A percentile compares a stretch with the other conserved stretches of the same genome.
Conservation (phyloP, 2,113 vertebrate species). For the Tylochromis polylepis region DNA sequence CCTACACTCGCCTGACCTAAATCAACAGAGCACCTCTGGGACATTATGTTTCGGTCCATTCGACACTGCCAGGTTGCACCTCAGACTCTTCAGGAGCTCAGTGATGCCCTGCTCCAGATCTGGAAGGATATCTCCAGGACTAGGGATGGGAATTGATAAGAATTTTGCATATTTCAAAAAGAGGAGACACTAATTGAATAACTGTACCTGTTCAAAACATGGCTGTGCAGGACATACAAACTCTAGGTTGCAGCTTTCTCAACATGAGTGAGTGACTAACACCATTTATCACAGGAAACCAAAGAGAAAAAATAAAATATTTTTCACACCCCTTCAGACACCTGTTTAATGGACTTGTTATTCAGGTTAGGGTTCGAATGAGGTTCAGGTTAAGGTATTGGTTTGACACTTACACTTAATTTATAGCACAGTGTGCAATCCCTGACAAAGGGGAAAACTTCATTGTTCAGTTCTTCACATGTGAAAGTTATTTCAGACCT, state of each 20-base stretch:
- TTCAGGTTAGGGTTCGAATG: background rate
- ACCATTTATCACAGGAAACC: background rate
- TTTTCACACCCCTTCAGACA: background rate
- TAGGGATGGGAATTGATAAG: background rate
- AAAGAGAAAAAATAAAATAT: background rate
- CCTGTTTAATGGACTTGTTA: background rate
- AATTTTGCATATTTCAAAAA: background rate
- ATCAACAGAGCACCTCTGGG: background rate
- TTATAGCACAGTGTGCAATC: background rate
- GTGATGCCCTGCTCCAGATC: background rate
- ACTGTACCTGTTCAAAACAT: background rate
- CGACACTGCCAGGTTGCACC: background rate
- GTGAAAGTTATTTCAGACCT: background rate
- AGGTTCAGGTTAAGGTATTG: background rate
- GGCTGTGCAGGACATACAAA: accelerated
- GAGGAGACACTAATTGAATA: background rate
- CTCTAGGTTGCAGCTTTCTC: background rate
- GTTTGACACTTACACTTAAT: background rate
- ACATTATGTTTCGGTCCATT: background rate
- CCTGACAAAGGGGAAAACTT: background rate
- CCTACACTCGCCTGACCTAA: background rate
- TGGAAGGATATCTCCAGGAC: background rate
- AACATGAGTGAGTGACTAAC: background rate
- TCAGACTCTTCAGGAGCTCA: background rate
- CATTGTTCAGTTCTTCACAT: background rate